These are phyloP conservation scores for Typhlomys cinereus DNA, from an alignment of 2,113 vertebrate genomes.

Conservation along the genomic window DNA sequence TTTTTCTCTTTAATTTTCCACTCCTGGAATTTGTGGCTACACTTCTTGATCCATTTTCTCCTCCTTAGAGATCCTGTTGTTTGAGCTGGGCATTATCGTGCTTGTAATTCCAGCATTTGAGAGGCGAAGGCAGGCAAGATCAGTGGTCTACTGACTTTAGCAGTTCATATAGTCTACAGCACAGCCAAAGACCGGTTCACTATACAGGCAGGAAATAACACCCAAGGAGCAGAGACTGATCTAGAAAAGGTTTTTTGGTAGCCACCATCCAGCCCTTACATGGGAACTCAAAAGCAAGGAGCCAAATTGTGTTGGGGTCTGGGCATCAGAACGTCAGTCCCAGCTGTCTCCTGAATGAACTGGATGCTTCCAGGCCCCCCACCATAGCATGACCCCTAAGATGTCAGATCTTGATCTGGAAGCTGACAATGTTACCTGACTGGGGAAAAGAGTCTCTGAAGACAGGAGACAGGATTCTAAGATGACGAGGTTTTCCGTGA, in stretches of 20 bases:
- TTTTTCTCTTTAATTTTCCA: background rate
- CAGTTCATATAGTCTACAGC: background rate
- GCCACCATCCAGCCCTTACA: background rate
- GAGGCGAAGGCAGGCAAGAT: background rate
- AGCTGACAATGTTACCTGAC: background rate
- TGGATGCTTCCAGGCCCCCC: background rate
- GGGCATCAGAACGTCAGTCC: background rate
- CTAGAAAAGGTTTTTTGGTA: background rate
- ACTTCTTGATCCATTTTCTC: background rate
- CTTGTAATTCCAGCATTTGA: background rate
- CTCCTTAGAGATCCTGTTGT: background rate
- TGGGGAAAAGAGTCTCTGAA: background rate
- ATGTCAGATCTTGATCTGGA: background rate
- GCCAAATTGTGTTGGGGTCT: background rate
- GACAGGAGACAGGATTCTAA: background rate
- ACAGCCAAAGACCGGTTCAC: background rate
- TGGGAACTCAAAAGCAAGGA: background rate
- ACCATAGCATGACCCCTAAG: too few relatives aligned
- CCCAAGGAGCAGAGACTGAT: background rate
- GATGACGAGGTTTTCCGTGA: background rate
- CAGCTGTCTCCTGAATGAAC: background rate
- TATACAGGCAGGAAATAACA: background rate
- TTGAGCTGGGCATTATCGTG: background rate
- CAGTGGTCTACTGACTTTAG: background rate
- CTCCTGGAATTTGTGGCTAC: background rate